Evolutionary conservation across 2,888 invertebrate species (phyloP).

Genomic region (Erpobdella octoculata): DNA sequence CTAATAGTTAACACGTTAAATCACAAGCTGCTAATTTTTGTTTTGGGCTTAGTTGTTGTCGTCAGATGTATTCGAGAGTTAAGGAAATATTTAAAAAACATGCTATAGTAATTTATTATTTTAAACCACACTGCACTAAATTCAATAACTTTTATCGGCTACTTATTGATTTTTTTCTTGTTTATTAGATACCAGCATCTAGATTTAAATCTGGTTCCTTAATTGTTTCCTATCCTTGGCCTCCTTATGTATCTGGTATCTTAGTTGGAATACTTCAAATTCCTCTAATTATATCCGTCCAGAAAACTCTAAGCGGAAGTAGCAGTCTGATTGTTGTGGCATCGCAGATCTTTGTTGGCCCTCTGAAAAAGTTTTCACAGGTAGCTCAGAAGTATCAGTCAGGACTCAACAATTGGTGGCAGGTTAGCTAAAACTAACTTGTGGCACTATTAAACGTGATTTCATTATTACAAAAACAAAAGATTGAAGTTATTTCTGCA

Average conservation of each 20-base stretch:
- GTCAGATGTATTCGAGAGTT: too few relatives aligned
- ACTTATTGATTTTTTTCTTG: too few relatives aligned
- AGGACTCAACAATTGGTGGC: slow-evolving; percentile 41
- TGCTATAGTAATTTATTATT: too few relatives aligned
- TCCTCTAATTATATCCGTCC: slow-evolving; percentile 39
- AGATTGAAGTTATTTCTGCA: slow-evolving; percentile 30
- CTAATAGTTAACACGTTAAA: too few relatives aligned
- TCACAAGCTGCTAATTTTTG: too few relatives aligned
- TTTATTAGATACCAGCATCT: neutral
- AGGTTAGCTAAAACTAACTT: slow-evolving; percentile 37
- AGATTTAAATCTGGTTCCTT: neutral
- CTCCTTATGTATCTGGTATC: slow-evolving; percentile 39
- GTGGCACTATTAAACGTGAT: neutral
- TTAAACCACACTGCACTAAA: too few relatives aligned
- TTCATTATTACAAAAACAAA: neutral
- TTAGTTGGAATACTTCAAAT: slow-evolving; percentile 40
- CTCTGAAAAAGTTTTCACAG: slow-evolving; percentile 35
- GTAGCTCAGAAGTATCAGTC: slow-evolving; percentile 35
- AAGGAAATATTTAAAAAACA: too few relatives aligned
- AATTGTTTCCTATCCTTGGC: slow-evolving; percentile 36
- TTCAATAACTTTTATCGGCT: too few relatives aligned
- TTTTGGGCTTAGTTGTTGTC: too few relatives aligned
- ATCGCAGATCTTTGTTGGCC: slow-evolving; percentile 38
- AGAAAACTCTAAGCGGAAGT: slow-evolving; percentile 39
- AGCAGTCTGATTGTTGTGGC: slow-evolving; percentile 38